Evolutionary conservation across 1,140 invertebrate species (phyloP).

Genomic region (Samia ricini): DNA sequence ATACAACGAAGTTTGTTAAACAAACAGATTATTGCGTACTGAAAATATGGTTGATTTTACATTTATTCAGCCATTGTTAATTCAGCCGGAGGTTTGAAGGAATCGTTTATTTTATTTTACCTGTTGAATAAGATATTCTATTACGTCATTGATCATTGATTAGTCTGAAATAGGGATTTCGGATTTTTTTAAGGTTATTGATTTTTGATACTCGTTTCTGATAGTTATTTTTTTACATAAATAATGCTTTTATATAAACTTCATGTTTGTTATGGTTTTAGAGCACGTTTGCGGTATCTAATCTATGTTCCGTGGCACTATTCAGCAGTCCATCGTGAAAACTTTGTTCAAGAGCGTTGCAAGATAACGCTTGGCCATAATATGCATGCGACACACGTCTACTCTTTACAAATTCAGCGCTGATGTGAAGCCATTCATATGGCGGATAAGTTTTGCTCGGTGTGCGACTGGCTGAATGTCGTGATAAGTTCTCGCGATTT

Average conservation of each 20-base stretch:
- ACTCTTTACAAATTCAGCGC: constrained; percentile 71
- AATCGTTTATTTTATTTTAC: too few species aligned
- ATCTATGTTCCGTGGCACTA: constrained; percentile 24
- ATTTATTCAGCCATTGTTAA: too few species aligned
- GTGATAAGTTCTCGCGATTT: constrained; percentile 56
- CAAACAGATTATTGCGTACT: too few species aligned
- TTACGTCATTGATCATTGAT: too few species aligned
- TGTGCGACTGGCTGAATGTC: constrained; percentile 48
- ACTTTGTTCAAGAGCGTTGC: constrained; percentile 50
- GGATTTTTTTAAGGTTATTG: too few species aligned
- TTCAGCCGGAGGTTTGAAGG: too few species aligned
- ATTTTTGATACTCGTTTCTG: too few species aligned
- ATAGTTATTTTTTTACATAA: background rate
- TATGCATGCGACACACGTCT: constrained; percentile 61
- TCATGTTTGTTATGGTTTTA: constrained; percentile 16
- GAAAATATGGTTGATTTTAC: too few species aligned
- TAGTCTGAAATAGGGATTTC: too few species aligned
- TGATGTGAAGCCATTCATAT: constrained; percentile 61
- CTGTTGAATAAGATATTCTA: too few species aligned
- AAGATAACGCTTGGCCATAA: constrained; percentile 57
- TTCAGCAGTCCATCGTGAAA: constrained; percentile 39
- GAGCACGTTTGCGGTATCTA: constrained; percentile 15
- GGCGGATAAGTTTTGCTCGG: constrained; percentile 61
- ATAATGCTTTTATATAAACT: background rate
- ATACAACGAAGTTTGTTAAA: too few species aligned